These are phyloP conservation scores for Archocentrus centrarchus DNA, from an alignment of 2,113 vertebrate genomes.

Conservation along the genomic window DNA sequence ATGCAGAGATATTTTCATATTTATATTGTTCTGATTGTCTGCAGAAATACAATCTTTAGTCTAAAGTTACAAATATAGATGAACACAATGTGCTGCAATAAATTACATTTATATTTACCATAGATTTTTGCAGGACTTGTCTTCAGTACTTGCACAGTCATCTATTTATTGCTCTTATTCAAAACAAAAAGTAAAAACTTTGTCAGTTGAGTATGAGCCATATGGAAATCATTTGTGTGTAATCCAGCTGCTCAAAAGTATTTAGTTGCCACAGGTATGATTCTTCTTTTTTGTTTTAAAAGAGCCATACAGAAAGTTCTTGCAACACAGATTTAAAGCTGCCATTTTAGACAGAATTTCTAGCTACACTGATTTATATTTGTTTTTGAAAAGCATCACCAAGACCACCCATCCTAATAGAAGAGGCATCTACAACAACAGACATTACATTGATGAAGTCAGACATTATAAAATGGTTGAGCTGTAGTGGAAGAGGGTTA, in stretches of 20 bases:
- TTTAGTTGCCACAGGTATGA: not conserved
- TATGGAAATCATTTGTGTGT: not conserved
- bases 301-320: too few species aligned
- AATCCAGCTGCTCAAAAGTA: not conserved
- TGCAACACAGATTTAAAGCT: too few species aligned
- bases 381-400: too few species aligned
- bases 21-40: too few species aligned
- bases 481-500: too few species aligned
- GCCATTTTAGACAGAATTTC: too few species aligned
- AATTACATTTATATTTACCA: not conserved
- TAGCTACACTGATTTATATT: too few species aligned
- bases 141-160: not conserved
- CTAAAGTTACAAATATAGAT: not conserved
- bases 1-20: not conserved
- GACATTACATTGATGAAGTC: too few species aligned
- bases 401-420: too few species aligned
- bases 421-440: too few species aligned
- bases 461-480: too few species aligned
- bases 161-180: not conserved
- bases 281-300: not conserved
- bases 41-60: not conserved
- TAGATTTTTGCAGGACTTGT: not conserved
- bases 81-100: constrained; percentile 1
- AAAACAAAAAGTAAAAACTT: not conserved
- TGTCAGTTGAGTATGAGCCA: not conserved